Evolutionary conservation across 2,888 invertebrate species (phyloP).

Genomic region (Argyresthia goedartella): DNA sequence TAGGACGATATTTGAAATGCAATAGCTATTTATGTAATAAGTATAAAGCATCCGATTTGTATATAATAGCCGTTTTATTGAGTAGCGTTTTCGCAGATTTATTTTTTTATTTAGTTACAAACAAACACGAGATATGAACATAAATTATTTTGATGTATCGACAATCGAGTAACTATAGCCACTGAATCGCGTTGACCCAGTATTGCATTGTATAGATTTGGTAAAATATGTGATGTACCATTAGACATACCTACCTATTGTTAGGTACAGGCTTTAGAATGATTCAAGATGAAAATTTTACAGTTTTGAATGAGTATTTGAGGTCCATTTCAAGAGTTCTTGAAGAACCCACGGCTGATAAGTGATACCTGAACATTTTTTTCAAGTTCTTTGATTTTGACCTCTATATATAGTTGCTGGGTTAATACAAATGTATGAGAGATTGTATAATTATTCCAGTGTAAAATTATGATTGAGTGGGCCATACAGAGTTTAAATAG

Average conservation of each 20-base stretch:
- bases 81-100: conserved; percentile 24
- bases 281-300: no score
- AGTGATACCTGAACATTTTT: no score
- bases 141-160: not conserved
- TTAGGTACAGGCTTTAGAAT: no score
- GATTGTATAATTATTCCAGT: conserved; percentile 43
- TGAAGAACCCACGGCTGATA: no score
- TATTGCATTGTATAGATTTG: conserved; percentile 19
- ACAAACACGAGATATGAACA: not conserved
- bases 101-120: conserved; percentile 10
- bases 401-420: no score
- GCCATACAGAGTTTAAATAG: conserved; percentile 35
- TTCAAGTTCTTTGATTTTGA: no score
- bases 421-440: no score
- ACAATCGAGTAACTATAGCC: conserved; percentile 26
- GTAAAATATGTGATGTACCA: conserved; percentile 28
- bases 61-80: conserved; percentile 53
- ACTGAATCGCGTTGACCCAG: conserved; percentile 29
- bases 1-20: conserved; percentile 61
- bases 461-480: conserved; percentile 63
- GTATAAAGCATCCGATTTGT: conserved; percentile 48
- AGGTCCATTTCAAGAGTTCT: no score
- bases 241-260: conserved; percentile 10
- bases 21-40: conserved; percentile 70
- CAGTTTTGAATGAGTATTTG: no score